Base-by-base conservation (phyloP, 2,113 vertebrate genomes). In the Azemiops feae region DNA sequence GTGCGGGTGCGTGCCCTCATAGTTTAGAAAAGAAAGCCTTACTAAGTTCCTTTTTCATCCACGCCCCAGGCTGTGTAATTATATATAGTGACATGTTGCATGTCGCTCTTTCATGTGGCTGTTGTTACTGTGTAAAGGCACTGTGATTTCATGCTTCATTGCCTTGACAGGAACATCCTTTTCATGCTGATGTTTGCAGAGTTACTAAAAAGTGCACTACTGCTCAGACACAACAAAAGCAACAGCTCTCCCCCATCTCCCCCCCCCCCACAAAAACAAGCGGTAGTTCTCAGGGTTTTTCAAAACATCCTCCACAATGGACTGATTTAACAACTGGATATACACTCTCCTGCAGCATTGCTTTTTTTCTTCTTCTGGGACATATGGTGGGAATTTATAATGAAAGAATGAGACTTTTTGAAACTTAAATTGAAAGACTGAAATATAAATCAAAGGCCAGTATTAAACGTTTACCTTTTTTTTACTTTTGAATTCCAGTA, bases 61-160 rank as follows among this genome's bases (percentile, higher is more conserved):
- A 64, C 88, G 64, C 93, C 91, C 89, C 91, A 87, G 16, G 93
- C 92, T n/a, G 39, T 1, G 93, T 91, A 86, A 90, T 93, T 91
- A 14, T 45, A 64, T 64, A 94, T 92, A 74, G 93, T 95, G 91
- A 93, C 92, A 69, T 88, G 87, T 93, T 39, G 89, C 69, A 89
- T 93, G 91, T 90, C 90, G 23, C 93, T 69, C 69, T 93, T 91
- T 95, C 94, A 91, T 91, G 93, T 90, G 94, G 91, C 90, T 92
- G 90, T 94, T 94, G 92, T 86, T 9, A 3, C 39, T 50, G 18
- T n/a, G 91, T 88, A 93, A 92, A 96, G 94, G 93, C 93, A 85
- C 93, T 85, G 94, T 23, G 81, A 95, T 97, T 97, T 97, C 95
- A 95, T 93, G 96, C 94, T 92, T 95, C 97, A 52, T 94, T 94